Base-by-base conservation (phyloP, 1,140 invertebrate genomes). In the Trichoplusia ni region DNA sequence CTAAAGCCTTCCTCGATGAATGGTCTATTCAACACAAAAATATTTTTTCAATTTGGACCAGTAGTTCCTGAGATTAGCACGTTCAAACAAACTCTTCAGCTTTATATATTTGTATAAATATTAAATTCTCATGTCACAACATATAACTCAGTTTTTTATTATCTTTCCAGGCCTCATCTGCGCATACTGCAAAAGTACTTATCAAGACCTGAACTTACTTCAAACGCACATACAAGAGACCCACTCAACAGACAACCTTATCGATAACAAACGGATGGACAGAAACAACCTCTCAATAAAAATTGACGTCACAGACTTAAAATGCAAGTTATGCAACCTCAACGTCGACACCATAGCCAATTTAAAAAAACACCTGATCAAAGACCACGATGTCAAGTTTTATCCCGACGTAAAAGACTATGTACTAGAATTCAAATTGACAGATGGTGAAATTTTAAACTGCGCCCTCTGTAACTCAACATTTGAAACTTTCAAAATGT, bases 401-500 rank as follows among this genome's bases (percentile, higher is more conserved):
- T 82, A 81, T 54, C 44, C 74, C 0, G 84, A 86, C 27, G 49
- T 85, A 0, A 74, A 82, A 9, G 84, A 89, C 38, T 86, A 85
- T 44, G 79, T 89, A 0, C 29, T 88, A 27, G 84, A 87, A 31
- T 88, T 89, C 19, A 89, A 88, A 67, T 8, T 89, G 2, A 79
- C 77, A 0, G 74, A 73, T 2, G 60, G 23, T 0, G 81, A 84
- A 3, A 69, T 83, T 3, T 35, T 83, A 0, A 81, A 84, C 23
- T 89, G 86, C 29, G 86, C 79, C 0, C 23, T 86, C 0, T 89
- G 86, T 29, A 63, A 79, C 60, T 87, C 81, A 0, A 82, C 72
- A 0, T 89, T 77, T 40, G 85, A 86, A 25, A 87, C 84, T 0
- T 89, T 89, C 42, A 89, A 89, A 73, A 88, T 81, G 77, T 29